These are phyloP conservation scores for Malurus melanocephalus DNA, from an alignment of 2,113 vertebrate species.

Conservation along the genomic window DNA sequence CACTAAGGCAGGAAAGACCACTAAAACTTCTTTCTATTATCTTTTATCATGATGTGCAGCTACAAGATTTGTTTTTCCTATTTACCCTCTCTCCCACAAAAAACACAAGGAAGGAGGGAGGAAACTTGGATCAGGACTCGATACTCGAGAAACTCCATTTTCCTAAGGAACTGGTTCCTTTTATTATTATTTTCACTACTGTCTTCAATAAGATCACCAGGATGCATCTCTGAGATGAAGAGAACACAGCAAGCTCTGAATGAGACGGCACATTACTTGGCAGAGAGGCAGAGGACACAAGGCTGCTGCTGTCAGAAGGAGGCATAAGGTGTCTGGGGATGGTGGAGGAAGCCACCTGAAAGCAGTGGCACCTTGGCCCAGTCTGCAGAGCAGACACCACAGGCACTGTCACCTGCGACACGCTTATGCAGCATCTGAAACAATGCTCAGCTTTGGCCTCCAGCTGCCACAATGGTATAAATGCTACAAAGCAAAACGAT, in stretches of 20 bases:
- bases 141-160: background rate
- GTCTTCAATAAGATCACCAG: background rate
- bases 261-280: background rate
- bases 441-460: background rate
- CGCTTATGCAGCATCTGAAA: background rate
- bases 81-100: background rate
- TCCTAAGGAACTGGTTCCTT: background rate
- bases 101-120: background rate
- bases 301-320: background rate
- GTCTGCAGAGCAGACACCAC: background rate
- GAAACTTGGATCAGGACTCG: background rate
- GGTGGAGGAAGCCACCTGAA: background rate
- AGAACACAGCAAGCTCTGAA: background rate
- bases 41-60: background rate
- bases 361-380: accelerated
- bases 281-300: background rate
- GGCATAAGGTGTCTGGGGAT: background rate
- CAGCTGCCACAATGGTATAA: background rate
- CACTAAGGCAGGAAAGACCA: background rate
- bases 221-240: background rate
- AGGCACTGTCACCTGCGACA: accelerated
- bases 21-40: background rate
- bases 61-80: background rate
- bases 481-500: background rate
- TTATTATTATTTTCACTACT: background rate